phyloP scores from a whole-genome alignment of 2,113 vertebrate genomes.

The Amblyornis subalaris region DNA sequence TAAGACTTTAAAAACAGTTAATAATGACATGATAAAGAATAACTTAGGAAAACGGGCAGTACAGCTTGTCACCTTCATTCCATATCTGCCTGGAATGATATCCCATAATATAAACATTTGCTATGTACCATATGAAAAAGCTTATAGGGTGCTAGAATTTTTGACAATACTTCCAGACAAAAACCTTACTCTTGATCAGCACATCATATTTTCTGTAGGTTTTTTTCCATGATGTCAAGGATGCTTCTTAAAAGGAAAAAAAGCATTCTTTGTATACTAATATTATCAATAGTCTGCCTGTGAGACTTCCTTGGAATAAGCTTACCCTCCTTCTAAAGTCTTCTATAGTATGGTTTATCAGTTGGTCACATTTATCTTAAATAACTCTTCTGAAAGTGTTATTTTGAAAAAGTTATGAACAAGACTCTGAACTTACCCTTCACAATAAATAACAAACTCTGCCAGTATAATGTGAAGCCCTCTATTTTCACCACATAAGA shows the following conservation, averaged over 20 bases:
- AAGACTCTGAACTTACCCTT: not conserved
- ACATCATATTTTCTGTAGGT: not conserved
- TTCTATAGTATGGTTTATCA: not conserved
- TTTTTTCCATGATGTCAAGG: not conserved
- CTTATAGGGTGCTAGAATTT: not conserved
- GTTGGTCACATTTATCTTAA: not conserved
- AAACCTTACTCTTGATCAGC: not conserved
- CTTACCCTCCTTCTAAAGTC: not conserved
- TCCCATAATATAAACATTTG: not conserved
- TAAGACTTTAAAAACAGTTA: not conserved
- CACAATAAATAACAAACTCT: not conserved
- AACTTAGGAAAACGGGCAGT: not conserved
- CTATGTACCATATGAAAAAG: not conserved
- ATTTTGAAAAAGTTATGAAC: not conserved
- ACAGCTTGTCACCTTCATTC: not conserved
- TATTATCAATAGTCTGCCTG: not conserved
- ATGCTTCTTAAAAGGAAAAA: not conserved
- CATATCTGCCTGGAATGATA: not conserved
- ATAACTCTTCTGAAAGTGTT: not conserved
- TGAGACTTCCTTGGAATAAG: not conserved
- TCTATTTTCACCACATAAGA: not conserved
- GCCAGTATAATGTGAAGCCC: not conserved
- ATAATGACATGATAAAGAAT: not conserved
- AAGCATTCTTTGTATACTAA: not conserved
- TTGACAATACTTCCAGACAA: not conserved